phyloP scores from a whole-genome alignment of 2,797 vertebrate species.

The Micromesistius poutassou region DNA sequence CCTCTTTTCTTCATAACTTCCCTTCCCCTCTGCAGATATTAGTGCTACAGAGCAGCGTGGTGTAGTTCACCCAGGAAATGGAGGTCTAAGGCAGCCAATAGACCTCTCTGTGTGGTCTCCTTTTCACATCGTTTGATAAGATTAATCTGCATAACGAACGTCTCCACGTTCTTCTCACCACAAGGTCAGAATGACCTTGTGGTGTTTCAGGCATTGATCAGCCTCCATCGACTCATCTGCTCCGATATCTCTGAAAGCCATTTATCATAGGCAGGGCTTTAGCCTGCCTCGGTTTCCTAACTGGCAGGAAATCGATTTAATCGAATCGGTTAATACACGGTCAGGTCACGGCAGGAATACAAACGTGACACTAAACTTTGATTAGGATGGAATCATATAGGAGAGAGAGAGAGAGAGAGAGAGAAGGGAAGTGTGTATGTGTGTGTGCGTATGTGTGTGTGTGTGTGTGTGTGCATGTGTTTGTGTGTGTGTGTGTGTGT shows the following conservation, averaged over 20 bases:
- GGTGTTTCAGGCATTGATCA: slow-evolving; percentile 64
- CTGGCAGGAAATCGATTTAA: slow-evolving; percentile 67
- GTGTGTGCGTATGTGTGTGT: neutral
- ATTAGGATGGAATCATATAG: slow-evolving; percentile 44
- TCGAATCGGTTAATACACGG: slow-evolving; percentile 65
- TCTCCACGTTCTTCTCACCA: slow-evolving; percentile 40
- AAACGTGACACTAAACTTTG: slow-evolving; percentile 46
- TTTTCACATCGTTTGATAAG: slow-evolving; percentile 9
- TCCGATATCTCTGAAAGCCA: slow-evolving; percentile 60
- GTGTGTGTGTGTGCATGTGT: neutral
- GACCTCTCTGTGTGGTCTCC: neutral
- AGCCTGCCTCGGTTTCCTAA: slow-evolving; percentile 34
- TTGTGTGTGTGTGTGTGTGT: neutral
- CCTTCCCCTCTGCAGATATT: neutral
- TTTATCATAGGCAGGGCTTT: slow-evolving; percentile 62
- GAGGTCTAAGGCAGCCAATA: neutral
- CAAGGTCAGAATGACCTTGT: slow-evolving; percentile 54
- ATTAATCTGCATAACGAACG: slow-evolving; percentile 53
- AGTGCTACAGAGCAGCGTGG: neutral
- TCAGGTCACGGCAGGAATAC: slow-evolving; percentile 48
- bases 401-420: neutral
- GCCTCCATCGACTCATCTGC: slow-evolving; percentile 53
- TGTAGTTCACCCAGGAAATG: too few relatives aligned
- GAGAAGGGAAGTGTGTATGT: neutral
- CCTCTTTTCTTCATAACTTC: neutral